Evolutionary conservation across 1,140 invertebrate genomes (phyloP), one percentile per base, ranked within the genome.

Genomic region (Cotesia glomerata): DNA sequence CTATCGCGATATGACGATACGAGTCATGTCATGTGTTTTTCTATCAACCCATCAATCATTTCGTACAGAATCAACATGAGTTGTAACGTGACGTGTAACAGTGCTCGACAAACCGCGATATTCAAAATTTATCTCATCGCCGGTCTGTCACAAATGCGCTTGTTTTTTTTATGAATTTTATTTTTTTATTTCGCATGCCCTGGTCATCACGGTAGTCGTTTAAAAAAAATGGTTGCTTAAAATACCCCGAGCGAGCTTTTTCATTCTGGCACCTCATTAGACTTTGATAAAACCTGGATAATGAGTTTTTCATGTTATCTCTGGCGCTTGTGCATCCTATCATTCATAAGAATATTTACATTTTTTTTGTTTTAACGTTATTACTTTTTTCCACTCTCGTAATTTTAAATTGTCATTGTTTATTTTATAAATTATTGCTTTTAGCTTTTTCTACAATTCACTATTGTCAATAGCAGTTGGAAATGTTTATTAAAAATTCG

Each of bases 91-190:
- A 49, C 62, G 36, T 35, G 49, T n/a, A 64, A 64, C 61, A 36
- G 32, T 34, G 32, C 35, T 14, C 26, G 62, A 45, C 7, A 45
- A 45, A 16, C 13, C n/a, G 35, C 13, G 62, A 64, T 36, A 64
- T 64, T 45, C 34, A 35, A 36, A 64, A 18, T 64, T 64, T 64
- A 64, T 64, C 62, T n/a, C 62, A 45, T 64, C 36, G 62, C 39
- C 32, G 61, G 26, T 36, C 18, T 36, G 61, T 36, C 35, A 64
- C 35, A 36, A 14, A 45, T 18, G 14, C 35, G 39, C 18, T 16
- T 45, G 18, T 39, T 45, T 14, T 16, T 5, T 32, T 45, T 45
- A 14, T 64, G 16, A 13, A 9, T 45, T 8, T 9, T 14, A 45
- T 64, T 45, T 45, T 18, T 13, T 14, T 8, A 26, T 63, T 45